Evolutionary conservation across 2,888 invertebrate genomes (phyloP).

Genomic region (Chymomyza procnemis): DNA sequence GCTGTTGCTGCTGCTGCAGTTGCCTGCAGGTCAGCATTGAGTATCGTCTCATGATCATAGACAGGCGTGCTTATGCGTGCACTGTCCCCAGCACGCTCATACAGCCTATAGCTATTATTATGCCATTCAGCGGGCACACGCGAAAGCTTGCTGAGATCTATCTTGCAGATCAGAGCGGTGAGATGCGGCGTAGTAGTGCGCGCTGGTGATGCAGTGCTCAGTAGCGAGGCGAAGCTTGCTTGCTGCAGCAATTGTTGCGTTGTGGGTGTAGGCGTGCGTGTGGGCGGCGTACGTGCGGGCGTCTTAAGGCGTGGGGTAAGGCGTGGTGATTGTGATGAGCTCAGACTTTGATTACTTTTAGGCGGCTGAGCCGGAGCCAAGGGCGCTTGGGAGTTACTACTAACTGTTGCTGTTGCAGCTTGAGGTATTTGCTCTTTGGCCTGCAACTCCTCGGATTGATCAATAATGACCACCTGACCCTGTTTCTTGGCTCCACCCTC

Average conservation of each 20-base stretch:
- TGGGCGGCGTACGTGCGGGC: constrained; percentile 58
- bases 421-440: constrained; percentile 64
- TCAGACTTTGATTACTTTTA: constrained; percentile 57
- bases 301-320: constrained; percentile 61
- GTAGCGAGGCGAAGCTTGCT: constrained; percentile 38
- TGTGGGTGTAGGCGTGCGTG: constrained; percentile 71
- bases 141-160: constrained; percentile 73
- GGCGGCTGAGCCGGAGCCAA: constrained; percentile 46
- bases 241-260: constrained; percentile 43
- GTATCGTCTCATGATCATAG: constrained; percentile 49
- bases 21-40: constrained; percentile 50
- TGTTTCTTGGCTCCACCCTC: constrained; percentile 86
- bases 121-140: constrained; percentile 74
- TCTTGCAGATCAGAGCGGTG: constrained; percentile 74
- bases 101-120: constrained; percentile 65
- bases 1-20: constrained; percentile 31
- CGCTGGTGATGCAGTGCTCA: constrained; percentile 45
- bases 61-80: constrained; percentile 44
- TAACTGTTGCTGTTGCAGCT: constrained; percentile 64
- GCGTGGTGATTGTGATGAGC: constrained; percentile 46
- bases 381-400: constrained; percentile 48
- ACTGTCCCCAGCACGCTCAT: constrained; percentile 32
- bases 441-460: constrained; percentile 80
- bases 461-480: constrained; percentile 86
- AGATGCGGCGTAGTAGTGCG: constrained; percentile 56